These are phyloP conservation scores for Pimephales promelas DNA, from an alignment of 2,113 vertebrate species.

Conservation along the genomic window DNA sequence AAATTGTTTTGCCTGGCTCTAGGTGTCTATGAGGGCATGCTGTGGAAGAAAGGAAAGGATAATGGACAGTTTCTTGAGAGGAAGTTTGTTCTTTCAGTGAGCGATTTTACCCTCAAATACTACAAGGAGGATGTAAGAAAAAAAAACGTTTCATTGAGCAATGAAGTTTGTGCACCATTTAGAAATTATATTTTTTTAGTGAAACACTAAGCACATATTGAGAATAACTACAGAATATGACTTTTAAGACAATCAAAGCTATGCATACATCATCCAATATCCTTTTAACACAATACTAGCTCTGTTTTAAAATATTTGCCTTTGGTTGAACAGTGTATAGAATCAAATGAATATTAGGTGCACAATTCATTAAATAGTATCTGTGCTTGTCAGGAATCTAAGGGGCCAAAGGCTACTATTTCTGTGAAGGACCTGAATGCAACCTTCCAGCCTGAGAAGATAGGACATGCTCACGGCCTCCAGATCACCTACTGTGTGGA, in stretches of 20 bases:
- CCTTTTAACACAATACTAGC: background rate
- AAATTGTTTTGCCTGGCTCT: constrained; percentile 10
- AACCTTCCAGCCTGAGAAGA: constrained; percentile 89
- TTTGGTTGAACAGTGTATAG: background rate
- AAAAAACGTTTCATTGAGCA: constrained; percentile 11
- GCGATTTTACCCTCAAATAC: constrained; percentile 75
- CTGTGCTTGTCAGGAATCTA: constrained; percentile 72
- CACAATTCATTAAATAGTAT: background rate
- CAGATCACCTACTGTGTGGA: constrained; percentile 85
- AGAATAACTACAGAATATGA: background rate
- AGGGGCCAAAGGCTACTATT: constrained; percentile 85
- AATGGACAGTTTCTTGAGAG: constrained; percentile 75
- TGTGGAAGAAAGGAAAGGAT: constrained; percentile 80
- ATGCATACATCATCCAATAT: background rate
- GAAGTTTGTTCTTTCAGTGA: constrained; percentile 76
- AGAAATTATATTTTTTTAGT: background rate
- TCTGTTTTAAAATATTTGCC: background rate
- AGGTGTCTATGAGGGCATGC: constrained; percentile 74
- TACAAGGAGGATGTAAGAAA: constrained; percentile 76
- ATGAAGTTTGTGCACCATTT: constrained; percentile 25
- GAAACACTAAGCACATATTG: background rate
- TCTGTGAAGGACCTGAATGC: constrained; percentile 84
- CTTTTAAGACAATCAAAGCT: background rate
- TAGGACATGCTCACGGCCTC: constrained; percentile 82
- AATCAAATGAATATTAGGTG: background rate